Conservation (phyloP, 2,797 vertebrate genomes). For the Tokudaia tokunoshimensis region DNA sequence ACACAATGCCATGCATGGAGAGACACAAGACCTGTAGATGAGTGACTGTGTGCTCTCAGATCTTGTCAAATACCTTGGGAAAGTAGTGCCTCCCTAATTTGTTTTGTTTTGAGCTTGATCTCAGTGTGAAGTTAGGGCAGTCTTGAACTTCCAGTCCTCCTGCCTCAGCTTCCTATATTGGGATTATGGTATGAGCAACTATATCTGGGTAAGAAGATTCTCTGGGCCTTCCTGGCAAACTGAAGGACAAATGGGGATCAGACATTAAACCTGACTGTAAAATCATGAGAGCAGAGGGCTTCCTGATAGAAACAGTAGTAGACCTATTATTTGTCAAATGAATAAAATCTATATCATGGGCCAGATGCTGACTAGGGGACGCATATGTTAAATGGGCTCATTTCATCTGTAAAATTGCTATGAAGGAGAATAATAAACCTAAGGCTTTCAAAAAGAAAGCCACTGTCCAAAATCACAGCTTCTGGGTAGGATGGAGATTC, state of each 20-base stretch:
- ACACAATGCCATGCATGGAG: background rate
- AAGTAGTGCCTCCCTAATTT: background rate
- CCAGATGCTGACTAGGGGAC: background rate
- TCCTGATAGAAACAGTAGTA: background rate
- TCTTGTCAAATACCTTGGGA: background rate
- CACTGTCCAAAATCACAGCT: background rate
- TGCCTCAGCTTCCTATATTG: background rate
- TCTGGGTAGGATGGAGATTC: background rate
- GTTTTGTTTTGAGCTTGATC: background rate
- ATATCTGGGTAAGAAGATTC: background rate
- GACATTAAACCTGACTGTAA: background rate
- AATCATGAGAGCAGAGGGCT: background rate
- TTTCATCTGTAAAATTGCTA: background rate
- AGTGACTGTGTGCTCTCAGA: background rate
- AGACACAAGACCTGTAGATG: background rate
- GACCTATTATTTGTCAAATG: background rate
- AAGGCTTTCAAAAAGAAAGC: conserved; percentile 29
- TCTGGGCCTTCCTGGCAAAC: conserved; percentile 9
- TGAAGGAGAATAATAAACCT: conserved; percentile 12
- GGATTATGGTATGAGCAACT: background rate
- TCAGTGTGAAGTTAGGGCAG: background rate
- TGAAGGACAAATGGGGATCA: background rate
- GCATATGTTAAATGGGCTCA: background rate
- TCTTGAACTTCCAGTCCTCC: background rate
- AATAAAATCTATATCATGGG: background rate